Evolutionary conservation across 2,888 invertebrate species (phyloP).

Genomic region (Meteorus colon): DNA sequence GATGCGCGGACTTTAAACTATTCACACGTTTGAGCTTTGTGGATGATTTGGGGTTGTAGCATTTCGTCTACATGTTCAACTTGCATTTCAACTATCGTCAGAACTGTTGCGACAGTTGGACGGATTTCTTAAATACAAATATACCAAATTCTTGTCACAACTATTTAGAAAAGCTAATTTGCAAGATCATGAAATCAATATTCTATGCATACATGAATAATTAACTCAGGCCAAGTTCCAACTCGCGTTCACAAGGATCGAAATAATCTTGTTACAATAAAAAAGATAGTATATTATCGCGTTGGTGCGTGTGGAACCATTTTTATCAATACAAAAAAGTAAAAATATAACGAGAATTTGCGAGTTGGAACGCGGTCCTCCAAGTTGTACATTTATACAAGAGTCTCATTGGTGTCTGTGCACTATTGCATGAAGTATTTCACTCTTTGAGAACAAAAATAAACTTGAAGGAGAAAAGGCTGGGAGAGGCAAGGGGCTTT

Average conservation of each 20-base stretch:
- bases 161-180: not conserved
- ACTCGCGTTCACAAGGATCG: constrained; percentile 51
- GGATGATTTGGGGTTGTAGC: constrained; percentile 21
- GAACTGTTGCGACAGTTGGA: not conserved
- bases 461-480: constrained; percentile 43
- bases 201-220: not conserved
- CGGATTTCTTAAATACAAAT: not conserved
- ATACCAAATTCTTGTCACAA: not conserved
- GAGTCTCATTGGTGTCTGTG: constrained; percentile 23
- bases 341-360: constrained; percentile 24
- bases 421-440: not conserved
- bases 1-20: constrained; percentile 20
- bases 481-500: constrained; percentile 42
- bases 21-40: constrained; percentile 17
- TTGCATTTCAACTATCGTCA: constrained; percentile 22
- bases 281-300: constrained; percentile 13
- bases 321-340: constrained; percentile 3
- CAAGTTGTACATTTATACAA: not conserved
- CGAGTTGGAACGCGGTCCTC: constrained; percentile 60
- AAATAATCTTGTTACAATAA: constrained; percentile 15
- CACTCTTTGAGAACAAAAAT: not conserved
- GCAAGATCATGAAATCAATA: not conserved
- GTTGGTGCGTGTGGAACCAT: constrained; percentile 3
- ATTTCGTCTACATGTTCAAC: not conserved
- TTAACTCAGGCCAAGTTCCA: constrained; percentile 60